Evolutionary conservation across 2,888 invertebrate genomes (phyloP), one percentile per base, ranked within the genome.

Genomic region (Cryptosula pallasiana): DNA sequence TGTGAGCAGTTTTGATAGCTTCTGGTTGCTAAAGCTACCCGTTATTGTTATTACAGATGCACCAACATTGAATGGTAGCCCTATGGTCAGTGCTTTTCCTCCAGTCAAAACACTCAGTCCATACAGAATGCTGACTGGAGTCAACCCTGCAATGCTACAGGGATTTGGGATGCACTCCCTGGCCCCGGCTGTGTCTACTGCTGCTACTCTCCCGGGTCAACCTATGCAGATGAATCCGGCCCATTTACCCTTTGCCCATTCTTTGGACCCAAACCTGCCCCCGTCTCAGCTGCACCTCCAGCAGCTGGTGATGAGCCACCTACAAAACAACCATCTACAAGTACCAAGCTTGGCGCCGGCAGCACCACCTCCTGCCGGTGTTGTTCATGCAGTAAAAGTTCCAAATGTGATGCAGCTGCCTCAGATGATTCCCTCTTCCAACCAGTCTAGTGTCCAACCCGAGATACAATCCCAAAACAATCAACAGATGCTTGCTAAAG

Each of bases 111-210:
- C 29, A 2, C 25, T 63, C 13, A 27, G 25, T 2, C 25, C 25
- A 9, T 63, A 32, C 34, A 20, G 27, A 27, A 20, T 63, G 32
- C 20, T 63, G 32, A 16, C 27, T 34, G 63, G 63, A 3, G 27
- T 63, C 3, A 63, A 25, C n/a, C 63, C 63, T 16, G 63, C 63
- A 27, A 32, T 63, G 63, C 29, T 63, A 34, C 63, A 63, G n/a
- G 63, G 63, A 32, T 63, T 63, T 32, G 32, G 63, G 25, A 9
- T 63, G 32, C 63, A 63, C 3, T 5, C 63, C 9, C 63, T 32
- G 3, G 25, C 3, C n/a, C 25, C 25, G 5, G 9, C 45, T 20
- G 25, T 25, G 25, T 16, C 57, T 5, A 5, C 57, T 16, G 9
- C 27, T 5, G 5, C 29, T 32, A 1, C 63, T 29, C 63, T 27